phyloP scores from a whole-genome alignment of 1,140 invertebrate genomes.

The Drosophila bifasciata region DNA sequence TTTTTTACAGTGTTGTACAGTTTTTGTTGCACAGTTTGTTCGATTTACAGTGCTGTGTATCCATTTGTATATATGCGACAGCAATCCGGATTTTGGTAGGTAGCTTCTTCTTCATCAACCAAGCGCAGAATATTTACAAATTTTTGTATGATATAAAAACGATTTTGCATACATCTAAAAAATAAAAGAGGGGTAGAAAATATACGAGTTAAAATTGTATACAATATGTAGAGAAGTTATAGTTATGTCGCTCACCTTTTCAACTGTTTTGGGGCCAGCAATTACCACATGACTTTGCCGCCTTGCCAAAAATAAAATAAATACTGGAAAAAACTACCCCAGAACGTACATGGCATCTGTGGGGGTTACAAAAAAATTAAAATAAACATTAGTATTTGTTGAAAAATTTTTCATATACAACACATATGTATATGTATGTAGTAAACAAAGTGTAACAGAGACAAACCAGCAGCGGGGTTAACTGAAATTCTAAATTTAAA shows the following conservation, averaged over 20 bases:
- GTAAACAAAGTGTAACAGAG: no score
- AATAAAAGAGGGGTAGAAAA: slow-evolving; percentile 5
- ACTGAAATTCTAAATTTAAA: neutral
- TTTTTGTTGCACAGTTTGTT: slow-evolving; percentile 29
- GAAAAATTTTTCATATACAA: neutral
- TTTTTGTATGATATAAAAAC: slow-evolving; percentile 40
- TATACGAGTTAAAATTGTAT: neutral
- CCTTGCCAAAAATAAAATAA: slow-evolving; percentile 21
- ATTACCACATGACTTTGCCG: slow-evolving; percentile 24
- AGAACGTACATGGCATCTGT: slow-evolving; percentile 51
- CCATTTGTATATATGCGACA: slow-evolving; percentile 68
- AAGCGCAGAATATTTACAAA: slow-evolving; percentile 50
- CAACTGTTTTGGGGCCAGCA: slow-evolving; percentile 30
- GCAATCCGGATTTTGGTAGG: slow-evolving; percentile 61
- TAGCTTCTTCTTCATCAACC: slow-evolving; percentile 11
- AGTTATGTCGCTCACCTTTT: slow-evolving; percentile 28
- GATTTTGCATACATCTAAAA: slow-evolving; percentile 59
- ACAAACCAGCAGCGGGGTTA: no score
- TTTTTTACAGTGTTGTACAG: neutral
- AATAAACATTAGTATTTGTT: neutral
- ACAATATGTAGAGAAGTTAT: neutral
- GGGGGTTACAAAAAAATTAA: neutral
- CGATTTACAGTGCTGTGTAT: slow-evolving; percentile 63
- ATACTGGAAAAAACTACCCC: slow-evolving; percentile 20
- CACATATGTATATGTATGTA: no score